Evolutionary conservation across 30 jellyfish, hydroid and myxozoan species (phyloP).

Genomic region (Phacellophora camtschatica): DNA sequence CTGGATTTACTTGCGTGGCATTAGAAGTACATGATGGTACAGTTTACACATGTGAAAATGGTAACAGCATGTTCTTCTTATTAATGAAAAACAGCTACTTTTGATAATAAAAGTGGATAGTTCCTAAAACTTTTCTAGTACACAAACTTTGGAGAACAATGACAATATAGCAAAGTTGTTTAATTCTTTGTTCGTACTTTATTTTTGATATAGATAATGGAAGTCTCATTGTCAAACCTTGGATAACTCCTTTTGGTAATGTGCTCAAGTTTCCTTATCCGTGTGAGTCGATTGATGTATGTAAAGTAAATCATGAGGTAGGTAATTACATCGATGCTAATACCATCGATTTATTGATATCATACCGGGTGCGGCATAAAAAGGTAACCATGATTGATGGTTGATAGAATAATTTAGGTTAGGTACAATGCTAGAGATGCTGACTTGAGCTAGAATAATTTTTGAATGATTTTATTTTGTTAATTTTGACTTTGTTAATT

Average conservation of each 20-base stretch:
- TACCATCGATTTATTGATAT: no score
- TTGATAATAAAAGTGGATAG: no score
- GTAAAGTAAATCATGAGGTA: slow-evolving; percentile 47
- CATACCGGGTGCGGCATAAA: no score
- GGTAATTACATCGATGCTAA: background rate
- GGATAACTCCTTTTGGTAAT: slow-evolving; percentile 56
- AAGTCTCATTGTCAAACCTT: slow-evolving; percentile 17
- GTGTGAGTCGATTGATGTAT: slow-evolving; percentile 43
- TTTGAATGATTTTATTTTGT: background rate
- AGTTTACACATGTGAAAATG: slow-evolving; percentile 45
- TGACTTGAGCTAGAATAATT: no score
- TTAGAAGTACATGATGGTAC: slow-evolving; percentile 46
- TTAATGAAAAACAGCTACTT: background rate
- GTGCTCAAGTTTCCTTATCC: slow-evolving; percentile 47
- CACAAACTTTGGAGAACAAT: no score
- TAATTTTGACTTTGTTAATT: background rate
- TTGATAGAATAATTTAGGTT: no score
- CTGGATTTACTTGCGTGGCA: slow-evolving; percentile 30
- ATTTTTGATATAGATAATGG: background rate
- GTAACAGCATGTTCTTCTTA: background rate
- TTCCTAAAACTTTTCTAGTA: no score
- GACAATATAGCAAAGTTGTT: no score
- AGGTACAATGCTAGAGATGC: no score
- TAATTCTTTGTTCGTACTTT: background rate
- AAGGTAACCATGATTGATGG: no score